Conservation (phyloP, 2,113 vertebrate genomes). For the Mellivora capensis region DNA sequence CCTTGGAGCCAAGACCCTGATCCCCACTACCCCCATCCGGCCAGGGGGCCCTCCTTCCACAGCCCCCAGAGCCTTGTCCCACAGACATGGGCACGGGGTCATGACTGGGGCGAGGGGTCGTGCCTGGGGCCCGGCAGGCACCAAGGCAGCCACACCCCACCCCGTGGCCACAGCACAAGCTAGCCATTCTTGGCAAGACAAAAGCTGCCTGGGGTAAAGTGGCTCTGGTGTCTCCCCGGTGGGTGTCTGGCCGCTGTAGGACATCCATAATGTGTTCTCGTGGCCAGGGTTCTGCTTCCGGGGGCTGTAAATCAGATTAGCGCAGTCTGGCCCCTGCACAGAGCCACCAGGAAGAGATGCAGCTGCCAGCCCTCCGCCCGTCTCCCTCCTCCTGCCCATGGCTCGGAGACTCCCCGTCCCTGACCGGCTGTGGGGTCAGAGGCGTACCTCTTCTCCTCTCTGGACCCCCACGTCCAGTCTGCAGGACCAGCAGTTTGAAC, state of each 20-base stretch:
- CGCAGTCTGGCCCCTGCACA: neutral
- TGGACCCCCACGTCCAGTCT: neutral
- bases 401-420: neutral
- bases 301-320: conserved; percentile 56
- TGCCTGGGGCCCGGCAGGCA: neutral
- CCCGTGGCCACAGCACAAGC: conserved; percentile 40
- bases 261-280: neutral
- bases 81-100: neutral
- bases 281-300: neutral
- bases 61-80: neutral
- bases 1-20: neutral
- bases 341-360: neutral
- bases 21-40: neutral
- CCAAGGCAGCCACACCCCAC: neutral
- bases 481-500: too few species aligned
- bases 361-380: neutral
- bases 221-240: conserved; percentile 52
- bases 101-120: neutral
- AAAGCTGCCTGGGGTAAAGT: conserved; percentile 29
- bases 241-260: conserved; percentile 52
- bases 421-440: neutral
- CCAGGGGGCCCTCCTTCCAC: neutral
- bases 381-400: neutral
- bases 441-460: neutral
- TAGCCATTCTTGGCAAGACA: conserved; percentile 69